phyloP scores from a whole-genome alignment of 2,113 vertebrate genomes.

The Symphodus melops region DNA sequence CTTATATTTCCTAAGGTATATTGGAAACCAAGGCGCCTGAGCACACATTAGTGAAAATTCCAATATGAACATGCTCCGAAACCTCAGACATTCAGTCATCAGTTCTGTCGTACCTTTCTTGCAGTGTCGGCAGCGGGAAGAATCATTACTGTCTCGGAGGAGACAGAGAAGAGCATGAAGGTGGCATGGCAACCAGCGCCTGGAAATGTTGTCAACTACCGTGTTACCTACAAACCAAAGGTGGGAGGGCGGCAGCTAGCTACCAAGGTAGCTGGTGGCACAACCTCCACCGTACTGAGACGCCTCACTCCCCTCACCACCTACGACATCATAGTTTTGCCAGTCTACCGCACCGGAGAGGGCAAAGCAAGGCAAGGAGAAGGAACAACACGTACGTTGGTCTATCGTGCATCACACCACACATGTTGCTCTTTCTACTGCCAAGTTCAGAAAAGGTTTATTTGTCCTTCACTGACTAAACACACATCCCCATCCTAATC shows the following conservation, averaged over 20 bases:
- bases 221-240: conserved; percentile 90
- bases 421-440: background rate
- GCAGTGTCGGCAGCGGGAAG: conserved; percentile 88
- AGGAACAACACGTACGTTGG: conserved; percentile 93
- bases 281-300: conserved; percentile 86
- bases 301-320: conserved; percentile 90
- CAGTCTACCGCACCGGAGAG: conserved; percentile 91
- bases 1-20: conserved; percentile 57
- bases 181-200: conserved; percentile 92
- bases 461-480: background rate
- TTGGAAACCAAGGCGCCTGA: conserved; percentile 48
- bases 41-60: conserved; percentile 30
- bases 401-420: conserved; percentile 12
- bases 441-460: conserved; percentile 2
- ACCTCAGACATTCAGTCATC: conserved; percentile 24
- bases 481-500: background rate
- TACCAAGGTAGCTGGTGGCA: conserved; percentile 87
- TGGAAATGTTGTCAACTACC: conserved; percentile 92
- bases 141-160: conserved; percentile 88
- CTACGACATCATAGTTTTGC: conserved; percentile 91
- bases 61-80: conserved; percentile 36
- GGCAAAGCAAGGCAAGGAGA: conserved; percentile 92
- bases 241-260: conserved; percentile 88
- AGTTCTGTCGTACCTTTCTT: conserved; percentile 19
- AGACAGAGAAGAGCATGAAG: conserved; percentile 93